phyloP scores from a whole-genome alignment of 2,888 invertebrate species.

The Phalera bucephala region DNA sequence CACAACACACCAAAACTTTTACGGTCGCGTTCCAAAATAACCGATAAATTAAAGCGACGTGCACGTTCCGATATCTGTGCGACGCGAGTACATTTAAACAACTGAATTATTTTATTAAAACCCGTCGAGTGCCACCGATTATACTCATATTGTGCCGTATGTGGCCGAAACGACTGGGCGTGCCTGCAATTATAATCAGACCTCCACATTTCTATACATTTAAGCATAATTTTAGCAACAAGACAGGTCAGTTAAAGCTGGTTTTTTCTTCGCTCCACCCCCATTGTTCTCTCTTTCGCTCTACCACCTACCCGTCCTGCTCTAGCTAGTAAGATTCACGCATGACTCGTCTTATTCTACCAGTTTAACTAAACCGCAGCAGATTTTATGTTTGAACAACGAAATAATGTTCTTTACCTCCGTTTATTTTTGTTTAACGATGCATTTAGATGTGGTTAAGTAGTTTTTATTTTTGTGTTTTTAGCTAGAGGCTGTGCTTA shows the following conservation, averaged over 20 bases:
- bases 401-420: slow-evolving; percentile 27
- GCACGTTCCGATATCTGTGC: slow-evolving; percentile 44
- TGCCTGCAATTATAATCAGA: slow-evolving; percentile 23
- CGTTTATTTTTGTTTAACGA: slow-evolving; percentile 27
- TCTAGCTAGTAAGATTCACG: slow-evolving; percentile 41
- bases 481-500: too few relatives aligned
- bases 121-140: slow-evolving; percentile 62
- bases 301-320: slow-evolving; percentile 27
- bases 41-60: slow-evolving; percentile 27
- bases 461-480: slow-evolving; percentile 8
- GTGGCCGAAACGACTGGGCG: slow-evolving; percentile 69
- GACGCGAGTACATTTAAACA: slow-evolving; percentile 43
- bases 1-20: slow-evolving; percentile 25
- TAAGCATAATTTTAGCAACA: slow-evolving; percentile 4
- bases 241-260: slow-evolving; percentile 18
- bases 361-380: slow-evolving; percentile 42
- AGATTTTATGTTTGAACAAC: slow-evolving; percentile 42
- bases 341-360: slow-evolving; percentile 46
- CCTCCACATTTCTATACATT: slow-evolving; percentile 12
- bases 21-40: slow-evolving; percentile 15
- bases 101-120: slow-evolving; percentile 78
- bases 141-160: slow-evolving; percentile 66
- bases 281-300: slow-evolving; percentile 37
- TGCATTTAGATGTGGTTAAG: slow-evolving; percentile 16
- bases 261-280: slow-evolving; percentile 48